phyloP scores from a whole-genome alignment of 2,113 vertebrate genomes.

The Zapornia atra region DNA sequence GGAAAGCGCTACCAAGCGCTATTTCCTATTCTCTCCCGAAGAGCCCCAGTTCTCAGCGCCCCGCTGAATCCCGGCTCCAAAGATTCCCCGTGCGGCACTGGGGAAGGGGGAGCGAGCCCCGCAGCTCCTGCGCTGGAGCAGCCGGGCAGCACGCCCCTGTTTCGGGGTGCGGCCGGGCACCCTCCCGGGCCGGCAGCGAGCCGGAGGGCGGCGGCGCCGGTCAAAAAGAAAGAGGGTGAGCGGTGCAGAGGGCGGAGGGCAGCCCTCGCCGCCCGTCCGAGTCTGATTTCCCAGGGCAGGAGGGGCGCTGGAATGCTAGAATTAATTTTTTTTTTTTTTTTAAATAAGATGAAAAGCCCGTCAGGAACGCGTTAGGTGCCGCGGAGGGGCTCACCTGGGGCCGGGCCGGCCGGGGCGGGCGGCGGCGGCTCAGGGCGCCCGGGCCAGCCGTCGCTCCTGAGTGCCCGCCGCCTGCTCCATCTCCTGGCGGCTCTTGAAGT shows the following conservation, averaged over 20 bases:
- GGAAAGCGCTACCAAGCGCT: not conserved
- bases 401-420: not conserved
- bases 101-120: not conserved
- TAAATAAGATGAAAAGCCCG: not conserved
- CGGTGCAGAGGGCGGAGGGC: too few relatives aligned
- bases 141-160: not conserved
- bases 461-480: conserved; percentile 78
- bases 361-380: not conserved
- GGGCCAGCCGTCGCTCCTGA: conserved; percentile 80
- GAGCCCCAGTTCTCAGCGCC: not conserved
- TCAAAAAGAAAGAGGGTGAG: not conserved
- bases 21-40: not conserved
- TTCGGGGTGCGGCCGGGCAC: not conserved
- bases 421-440: conserved; percentile 76
- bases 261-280: not conserved
- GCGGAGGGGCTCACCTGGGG: not conserved
- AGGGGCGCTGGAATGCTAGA: too few relatives aligned
- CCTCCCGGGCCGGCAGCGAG: not conserved
- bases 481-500: conserved; percentile 88
- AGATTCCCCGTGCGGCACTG: rapidly evolving
- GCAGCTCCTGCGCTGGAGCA: rapidly evolving
- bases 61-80: not conserved
- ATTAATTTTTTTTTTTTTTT: too few relatives aligned
- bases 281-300: not conserved
- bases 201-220: not conserved